Conservation (phyloP, 2,113 vertebrate genomes). For the Motacilla alba region DNA sequence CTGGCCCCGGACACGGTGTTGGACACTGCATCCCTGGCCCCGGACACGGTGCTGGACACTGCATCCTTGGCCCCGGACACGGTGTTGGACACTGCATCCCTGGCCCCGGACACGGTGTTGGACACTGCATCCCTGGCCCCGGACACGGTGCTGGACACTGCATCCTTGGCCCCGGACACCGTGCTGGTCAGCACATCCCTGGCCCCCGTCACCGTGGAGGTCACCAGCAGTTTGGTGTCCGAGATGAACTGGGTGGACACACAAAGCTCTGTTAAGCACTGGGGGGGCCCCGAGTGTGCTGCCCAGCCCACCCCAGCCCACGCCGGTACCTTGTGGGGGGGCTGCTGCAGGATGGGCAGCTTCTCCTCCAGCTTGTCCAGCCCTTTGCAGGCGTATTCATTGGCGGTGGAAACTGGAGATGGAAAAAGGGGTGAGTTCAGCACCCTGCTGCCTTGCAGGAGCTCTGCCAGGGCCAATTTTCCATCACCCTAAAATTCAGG, state of each 20-base stretch:
- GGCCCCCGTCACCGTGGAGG: constrained; percentile 77
- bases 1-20: constrained; percentile 77
- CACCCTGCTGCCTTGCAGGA: not conserved
- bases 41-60: constrained; percentile 36
- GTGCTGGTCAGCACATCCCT: constrained; percentile 73
- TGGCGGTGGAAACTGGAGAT: constrained; percentile 75
- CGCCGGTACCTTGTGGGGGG: constrained; percentile 78
- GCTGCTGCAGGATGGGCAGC: constrained; percentile 86
- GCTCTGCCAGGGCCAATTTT: not conserved
- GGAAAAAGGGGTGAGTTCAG: rapidly evolving
- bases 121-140: constrained; percentile 79
- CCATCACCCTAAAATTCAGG: not conserved
- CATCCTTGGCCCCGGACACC: not conserved
- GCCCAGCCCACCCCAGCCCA: not conserved
- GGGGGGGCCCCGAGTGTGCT: rapidly evolving
- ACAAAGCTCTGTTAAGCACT: not conserved
- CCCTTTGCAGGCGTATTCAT: constrained; percentile 78
- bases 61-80: constrained; percentile 21
- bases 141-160: not conserved
- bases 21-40: constrained; percentile 77
- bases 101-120: constrained; percentile 71
- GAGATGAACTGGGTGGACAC: constrained; percentile 77
- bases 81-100: constrained; percentile 66
- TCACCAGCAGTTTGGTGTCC: constrained; percentile 78
- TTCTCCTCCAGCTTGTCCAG: constrained; percentile 83